Evolutionary conservation across 2,888 invertebrate genomes (phyloP).

Genomic region (Selenia dentaria): DNA sequence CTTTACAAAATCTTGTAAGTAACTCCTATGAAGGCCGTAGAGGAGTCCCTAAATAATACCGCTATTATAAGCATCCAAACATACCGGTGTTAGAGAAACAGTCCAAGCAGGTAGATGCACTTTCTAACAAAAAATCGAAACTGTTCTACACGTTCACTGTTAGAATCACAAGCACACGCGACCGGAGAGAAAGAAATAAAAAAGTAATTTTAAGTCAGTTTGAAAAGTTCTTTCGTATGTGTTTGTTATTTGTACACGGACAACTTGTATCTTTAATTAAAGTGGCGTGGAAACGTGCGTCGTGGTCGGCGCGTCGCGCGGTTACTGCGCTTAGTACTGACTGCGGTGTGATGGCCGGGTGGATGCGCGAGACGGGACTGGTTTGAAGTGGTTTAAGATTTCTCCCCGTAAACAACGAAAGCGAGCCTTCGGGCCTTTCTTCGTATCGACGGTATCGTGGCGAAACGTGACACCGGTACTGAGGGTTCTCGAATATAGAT

Average conservation of each 20-base stretch:
- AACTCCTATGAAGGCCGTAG: conserved; percentile 22
- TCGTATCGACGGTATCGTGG: conserved; percentile 66
- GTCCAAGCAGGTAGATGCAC: conserved; percentile 57
- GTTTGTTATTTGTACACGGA: conserved; percentile 34
- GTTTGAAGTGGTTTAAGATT: conserved; percentile 77
- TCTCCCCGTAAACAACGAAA: conserved; percentile 83
- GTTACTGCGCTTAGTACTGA: conserved; percentile 2
- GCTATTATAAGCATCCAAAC: conserved; percentile 55
- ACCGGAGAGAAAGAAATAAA: conserved; percentile 18
- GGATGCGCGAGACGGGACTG: conserved; percentile 47
- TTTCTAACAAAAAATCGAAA: conserved; percentile 54
- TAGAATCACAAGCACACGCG: conserved; percentile 38
- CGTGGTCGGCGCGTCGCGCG: conserved; percentile 55
- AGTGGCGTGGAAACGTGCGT: conserved; percentile 39
- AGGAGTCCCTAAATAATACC: conserved; percentile 57
- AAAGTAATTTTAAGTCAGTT: conserved; percentile 3
- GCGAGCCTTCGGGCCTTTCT: conserved; percentile 78
- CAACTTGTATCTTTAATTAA: conserved; percentile 23
- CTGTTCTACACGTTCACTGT: conserved; percentile 37
- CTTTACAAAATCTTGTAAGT: conserved; percentile 4
- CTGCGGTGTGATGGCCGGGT: conserved; percentile 38
- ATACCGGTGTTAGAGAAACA: conserved; percentile 68
- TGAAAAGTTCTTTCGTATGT: conserved; percentile 19
- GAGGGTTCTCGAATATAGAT: conserved; percentile 40
- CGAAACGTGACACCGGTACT: conserved; percentile 64